phyloP scores from a whole-genome alignment of 2,888 invertebrate genomes.

The Eupsilia transversa region DNA sequence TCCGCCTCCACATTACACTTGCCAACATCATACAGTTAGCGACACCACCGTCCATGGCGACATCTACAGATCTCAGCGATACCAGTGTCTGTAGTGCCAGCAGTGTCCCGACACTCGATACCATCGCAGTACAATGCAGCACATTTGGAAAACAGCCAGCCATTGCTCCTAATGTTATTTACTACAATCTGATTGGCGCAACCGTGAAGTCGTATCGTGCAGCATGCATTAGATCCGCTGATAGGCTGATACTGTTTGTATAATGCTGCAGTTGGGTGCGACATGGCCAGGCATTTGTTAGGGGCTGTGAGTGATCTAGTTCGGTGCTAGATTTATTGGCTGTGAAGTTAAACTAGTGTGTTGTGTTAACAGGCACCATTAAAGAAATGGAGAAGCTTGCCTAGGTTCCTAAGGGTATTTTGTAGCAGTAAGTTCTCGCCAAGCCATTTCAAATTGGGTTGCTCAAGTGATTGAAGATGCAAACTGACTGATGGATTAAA shows the following conservation, averaged over 20 bases:
- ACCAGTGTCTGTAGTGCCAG: conserved; percentile 25
- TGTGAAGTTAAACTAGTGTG: conserved; percentile 5
- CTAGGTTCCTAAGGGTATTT: background rate
- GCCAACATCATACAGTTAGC: conserved; percentile 25
- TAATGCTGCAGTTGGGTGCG: conserved; percentile 46
- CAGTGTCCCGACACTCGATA: conserved; percentile 47
- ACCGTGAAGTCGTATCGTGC: conserved; percentile 47
- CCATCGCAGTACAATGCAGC: conserved; percentile 58
- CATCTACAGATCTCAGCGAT: conserved; percentile 43
- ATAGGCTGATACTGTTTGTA: conserved; percentile 51
- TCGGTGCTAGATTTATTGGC: conserved; percentile 20
- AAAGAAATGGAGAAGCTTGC: background rate
- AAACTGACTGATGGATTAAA: background rate
- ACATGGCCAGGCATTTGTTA: conserved; percentile 50
- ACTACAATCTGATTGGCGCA: conserved; percentile 61
- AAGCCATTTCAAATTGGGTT: background rate
- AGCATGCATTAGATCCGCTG: conserved; percentile 58
- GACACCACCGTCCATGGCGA: conserved; percentile 14
- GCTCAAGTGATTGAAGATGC: background rate
- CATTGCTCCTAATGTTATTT: conserved; percentile 63
- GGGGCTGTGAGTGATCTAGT: conserved; percentile 53
- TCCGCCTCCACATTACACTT: conserved; percentile 38
- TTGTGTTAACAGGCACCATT: conserved; percentile 11
- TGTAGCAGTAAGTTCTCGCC: too few species aligned
- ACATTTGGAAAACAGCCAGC: conserved; percentile 57